phyloP scores from a whole-genome alignment of 1,140 invertebrate genomes.

The Metopolophium dirhodum region DNA sequence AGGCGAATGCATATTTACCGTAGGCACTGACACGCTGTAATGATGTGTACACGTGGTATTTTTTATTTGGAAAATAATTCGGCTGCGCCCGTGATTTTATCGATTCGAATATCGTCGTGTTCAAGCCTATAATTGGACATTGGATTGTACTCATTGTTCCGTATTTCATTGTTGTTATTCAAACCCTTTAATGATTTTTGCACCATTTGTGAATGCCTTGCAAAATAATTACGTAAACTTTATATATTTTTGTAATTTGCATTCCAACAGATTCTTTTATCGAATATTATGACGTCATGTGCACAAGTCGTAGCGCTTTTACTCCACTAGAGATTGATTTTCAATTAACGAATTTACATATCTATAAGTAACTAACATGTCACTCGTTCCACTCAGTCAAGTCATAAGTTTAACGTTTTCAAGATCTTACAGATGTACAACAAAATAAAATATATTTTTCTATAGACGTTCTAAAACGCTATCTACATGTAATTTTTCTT shows the following conservation, averaged over 20 bases:
- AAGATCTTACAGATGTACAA: fast-evolving
- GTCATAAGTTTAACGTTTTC: background rate
- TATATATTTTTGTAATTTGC: background rate
- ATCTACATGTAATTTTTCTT: background rate
- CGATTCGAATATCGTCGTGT: background rate
- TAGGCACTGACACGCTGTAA: background rate
- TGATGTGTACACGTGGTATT: background rate
- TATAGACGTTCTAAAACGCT: background rate
- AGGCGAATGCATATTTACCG: background rate
- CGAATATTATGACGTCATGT: background rate
- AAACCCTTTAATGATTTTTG: background rate
- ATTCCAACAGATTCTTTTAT: background rate
- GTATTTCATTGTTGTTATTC: background rate
- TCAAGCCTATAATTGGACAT: background rate
- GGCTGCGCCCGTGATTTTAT: background rate
- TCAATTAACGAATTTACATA: background rate
- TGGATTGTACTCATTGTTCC: background rate
- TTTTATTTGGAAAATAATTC: background rate
- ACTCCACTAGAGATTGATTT: background rate
- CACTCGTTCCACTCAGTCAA: no score
- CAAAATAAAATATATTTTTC: background rate
- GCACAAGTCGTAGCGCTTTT: background rate
- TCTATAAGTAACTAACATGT: background rate
- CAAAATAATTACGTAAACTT: background rate
- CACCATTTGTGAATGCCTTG: background rate